Evolutionary conservation across 92 coral and sea anemone genomes (phyloP), one percentile per base, ranked within the genome.

Genomic region (Plumapathes pennacea): DNA sequence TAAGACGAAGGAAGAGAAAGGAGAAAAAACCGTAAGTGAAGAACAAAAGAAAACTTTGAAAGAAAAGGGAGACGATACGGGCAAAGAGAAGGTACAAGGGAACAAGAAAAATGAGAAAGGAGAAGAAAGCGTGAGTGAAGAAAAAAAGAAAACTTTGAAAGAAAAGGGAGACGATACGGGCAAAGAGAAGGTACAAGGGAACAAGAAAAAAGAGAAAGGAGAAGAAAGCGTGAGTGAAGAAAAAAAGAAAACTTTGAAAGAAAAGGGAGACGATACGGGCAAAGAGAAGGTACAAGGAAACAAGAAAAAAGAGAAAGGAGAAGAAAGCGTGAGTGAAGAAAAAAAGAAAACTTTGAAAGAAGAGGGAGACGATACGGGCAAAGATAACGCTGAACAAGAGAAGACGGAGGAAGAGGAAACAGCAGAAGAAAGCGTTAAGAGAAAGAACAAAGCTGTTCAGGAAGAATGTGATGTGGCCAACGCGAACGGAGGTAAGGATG

Each of bases 171-270:
- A n/a, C n/a, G n/a, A n/a, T n/a, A n/a, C n/a, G n/a, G n/a, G n/a
- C n/a, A n/a, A n/a, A n/a, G n/a, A n/a, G n/a, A n/a, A n/a, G n/a
- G n/a, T n/a, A n/a, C n/a, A n/a, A n/a, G n/a, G n/a, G n/a, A n/a
- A n/a, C n/a, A 9, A 48, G n/a, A 22, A 28, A 11, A 22, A 48
- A 17, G 36, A n/a, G 20, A 17, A 46, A 3, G 25, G 36, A 19
- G 57, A 22, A 14, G 37, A 23, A 32, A 31, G n/a, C 18, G 37
- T 65, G 0, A 69, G 50, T 17, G 60, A 36, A 22, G 75, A 57
- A 13, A 59, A 43, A 12, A 39, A 54, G 40, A 25, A 40, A 3
- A 44, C 32, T 19, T n/a, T 2, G 60, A 53, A 28, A 25, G 20
- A 28, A 2, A 44, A 53, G 41, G 18, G 6, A 24, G 23, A 28